These are phyloP conservation scores for Patiria miniata DNA, from an alignment of 35 echinoderm and acorn worm genomes.

Conservation along the genomic window DNA sequence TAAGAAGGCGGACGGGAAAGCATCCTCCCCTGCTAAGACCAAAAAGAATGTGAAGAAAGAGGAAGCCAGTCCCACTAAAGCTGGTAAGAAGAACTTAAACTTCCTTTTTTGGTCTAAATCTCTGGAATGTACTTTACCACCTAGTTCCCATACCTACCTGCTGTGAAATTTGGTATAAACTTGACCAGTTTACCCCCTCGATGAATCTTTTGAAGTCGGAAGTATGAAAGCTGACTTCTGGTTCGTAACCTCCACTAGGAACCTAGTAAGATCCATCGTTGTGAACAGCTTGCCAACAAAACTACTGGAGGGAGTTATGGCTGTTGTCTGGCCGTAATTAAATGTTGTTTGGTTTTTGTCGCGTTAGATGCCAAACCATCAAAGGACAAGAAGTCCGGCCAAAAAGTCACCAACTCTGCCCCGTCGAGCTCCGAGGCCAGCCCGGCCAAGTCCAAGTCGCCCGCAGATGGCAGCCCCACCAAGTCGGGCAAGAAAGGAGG, in stretches of 20 bases:
- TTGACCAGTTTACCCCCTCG: too few relatives aligned
- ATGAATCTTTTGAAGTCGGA: too few relatives aligned
- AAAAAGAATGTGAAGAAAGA: neutral
- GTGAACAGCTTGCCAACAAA: too few relatives aligned
- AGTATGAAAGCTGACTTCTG: too few relatives aligned
- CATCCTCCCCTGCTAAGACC: neutral
- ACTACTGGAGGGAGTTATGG: too few relatives aligned
- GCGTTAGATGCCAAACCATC: neutral
- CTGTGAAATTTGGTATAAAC: too few relatives aligned
- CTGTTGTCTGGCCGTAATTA: too few relatives aligned
- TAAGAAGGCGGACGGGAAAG: neutral
- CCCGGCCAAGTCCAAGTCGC: slow-evolving; percentile 7
- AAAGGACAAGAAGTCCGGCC: neutral
- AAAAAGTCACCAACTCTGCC: neutral
- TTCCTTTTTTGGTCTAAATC: too few relatives aligned
- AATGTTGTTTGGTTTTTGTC: neutral
- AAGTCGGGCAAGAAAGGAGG: neutral
- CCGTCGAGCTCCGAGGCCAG: neutral
- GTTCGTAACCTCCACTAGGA: too few relatives aligned
- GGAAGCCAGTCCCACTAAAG: neutral
- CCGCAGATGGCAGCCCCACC: neutral
- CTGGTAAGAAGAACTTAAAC: neutral
- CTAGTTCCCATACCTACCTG: too few relatives aligned
- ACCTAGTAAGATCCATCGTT: too few relatives aligned
- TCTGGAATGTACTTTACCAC: too few relatives aligned